Base-by-base conservation (phyloP, 2,888 invertebrate genomes). In the Euclidia mi region DNA sequence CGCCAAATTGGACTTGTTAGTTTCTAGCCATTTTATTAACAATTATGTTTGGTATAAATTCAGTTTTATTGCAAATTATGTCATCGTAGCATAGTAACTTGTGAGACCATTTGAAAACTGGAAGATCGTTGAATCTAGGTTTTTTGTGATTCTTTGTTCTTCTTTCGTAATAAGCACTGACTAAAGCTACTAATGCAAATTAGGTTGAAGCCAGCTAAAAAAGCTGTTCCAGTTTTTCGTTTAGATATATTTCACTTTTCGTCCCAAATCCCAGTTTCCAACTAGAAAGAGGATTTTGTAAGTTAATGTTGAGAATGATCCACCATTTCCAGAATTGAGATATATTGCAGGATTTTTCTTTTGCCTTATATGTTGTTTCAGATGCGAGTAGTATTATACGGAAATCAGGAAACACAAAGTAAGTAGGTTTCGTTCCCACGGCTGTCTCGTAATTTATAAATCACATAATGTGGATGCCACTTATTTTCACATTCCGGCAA, bases 401-500 rank as follows among this genome's bases (percentile, higher is more conserved):
- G n/a, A n/a, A n/a, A n/a, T n/a, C n/a, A n/a, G n/a, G n/a, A 12
- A 65, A 32, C 44, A 45, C 47, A 40, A 50, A 48, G 58, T 43
- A 50, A 48, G 58, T 37, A 55, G 29, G 17, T 45, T 32, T 58
- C 42, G 50, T 40, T 15, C 43, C 15, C 14, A 42, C 20, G 44
- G 44, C 53, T 35, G 56, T 65, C 50, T 56, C 53, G 35, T 52
- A 49, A 56, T 56, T 56, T 56, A 57, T 52, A 53, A 43, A 46
- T 41, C 14, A 32, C 40, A 37, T 43, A 44, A 37, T 48, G 25
- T 44, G 14, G 38, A 44, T 49, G 38, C 42, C 57, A 55, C 35
- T 75, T 59, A 53, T 61, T 34, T 46, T 29, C 44, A 59, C 38
- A 65, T 59, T 56, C 52, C 32, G 47, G 50, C 37, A 45, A 46